A percentile compares a stretch with the other conserved stretches of the same genome.
Evolutionary conservation across 2,113 vertebrate genomes (phyloP).

Genomic region (Amphilophus citrinellus): DNA sequence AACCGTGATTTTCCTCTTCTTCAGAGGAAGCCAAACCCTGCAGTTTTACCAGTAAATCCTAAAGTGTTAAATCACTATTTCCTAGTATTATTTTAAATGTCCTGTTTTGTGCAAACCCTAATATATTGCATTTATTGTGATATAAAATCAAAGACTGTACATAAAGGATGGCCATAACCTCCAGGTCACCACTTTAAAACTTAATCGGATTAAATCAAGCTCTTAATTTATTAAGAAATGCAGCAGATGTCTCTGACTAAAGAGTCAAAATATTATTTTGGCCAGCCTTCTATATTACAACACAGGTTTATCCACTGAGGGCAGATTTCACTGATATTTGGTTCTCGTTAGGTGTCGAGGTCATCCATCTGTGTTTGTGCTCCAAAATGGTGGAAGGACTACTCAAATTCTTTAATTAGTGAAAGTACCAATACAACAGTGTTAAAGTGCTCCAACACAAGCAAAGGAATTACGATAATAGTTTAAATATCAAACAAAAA

Average conservation of each 20-base stretch:
- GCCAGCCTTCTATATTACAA: rapidly evolving
- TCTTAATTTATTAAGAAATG: rapidly evolving
- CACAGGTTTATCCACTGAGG: not conserved
- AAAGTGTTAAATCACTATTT: rapidly evolving
- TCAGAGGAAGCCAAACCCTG: not conserved
- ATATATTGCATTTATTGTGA: not conserved
- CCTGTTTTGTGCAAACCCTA: not conserved
- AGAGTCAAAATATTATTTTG: not conserved
- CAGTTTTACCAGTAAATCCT: not conserved
- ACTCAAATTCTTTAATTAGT: not conserved
- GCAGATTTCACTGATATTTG: not conserved
- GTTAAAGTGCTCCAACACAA: not conserved
- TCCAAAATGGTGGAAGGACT: rapidly evolving
- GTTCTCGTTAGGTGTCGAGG: not conserved
- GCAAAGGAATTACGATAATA: not conserved
- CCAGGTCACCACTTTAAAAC: not conserved
- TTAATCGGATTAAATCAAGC: not conserved
- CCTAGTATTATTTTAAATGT: not conserved
- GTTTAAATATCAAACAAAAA: not conserved
- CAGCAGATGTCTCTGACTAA: not conserved
- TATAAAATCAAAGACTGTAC: not conserved
- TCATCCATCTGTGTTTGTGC: not conserved
- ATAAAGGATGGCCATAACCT: not conserved
- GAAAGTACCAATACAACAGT: not conserved
- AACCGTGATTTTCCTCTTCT: no score